phyloP scores from a whole-genome alignment of 2,888 invertebrate species.

The Drosophila quinaria region DNA sequence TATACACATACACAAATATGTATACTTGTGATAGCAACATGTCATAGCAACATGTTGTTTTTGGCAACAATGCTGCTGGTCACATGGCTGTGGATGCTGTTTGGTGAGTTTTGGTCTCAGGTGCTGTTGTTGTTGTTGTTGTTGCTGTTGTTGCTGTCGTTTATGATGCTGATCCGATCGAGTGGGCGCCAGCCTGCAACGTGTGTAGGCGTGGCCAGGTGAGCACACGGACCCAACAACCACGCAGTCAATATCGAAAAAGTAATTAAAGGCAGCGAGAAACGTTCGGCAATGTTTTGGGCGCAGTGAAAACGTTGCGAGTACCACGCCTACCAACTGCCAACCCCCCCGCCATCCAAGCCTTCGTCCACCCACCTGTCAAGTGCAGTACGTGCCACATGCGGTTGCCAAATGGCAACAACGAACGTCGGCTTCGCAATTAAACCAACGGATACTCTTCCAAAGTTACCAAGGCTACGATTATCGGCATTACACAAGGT shows the following conservation, averaged over 20 bases:
- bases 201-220: slow-evolving; percentile 67
- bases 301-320: slow-evolving; percentile 24
- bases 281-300: slow-evolving; percentile 31
- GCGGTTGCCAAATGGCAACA: slow-evolving; percentile 69
- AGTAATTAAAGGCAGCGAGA: slow-evolving; percentile 73
- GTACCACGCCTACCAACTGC: slow-evolving; percentile 48
- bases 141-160: slow-evolving; percentile 4
- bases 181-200: slow-evolving; percentile 46
- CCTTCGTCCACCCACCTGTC: slow-evolving; percentile 49
- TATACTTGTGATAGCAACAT: not conserved
- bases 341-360: slow-evolving; percentile 1
- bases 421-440: slow-evolving; percentile 22
- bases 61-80: slow-evolving; percentile 30
- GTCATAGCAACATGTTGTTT: not conserved
- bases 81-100: slow-evolving; percentile 51
- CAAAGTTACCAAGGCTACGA: not conserved
- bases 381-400: slow-evolving; percentile 75
- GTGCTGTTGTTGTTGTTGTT: not conserved
- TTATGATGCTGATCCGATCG: slow-evolving; percentile 52
- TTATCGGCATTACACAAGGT: not conserved
- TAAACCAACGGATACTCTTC: slow-evolving; percentile 33
- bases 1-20: not conserved
- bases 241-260: slow-evolving; percentile 65
- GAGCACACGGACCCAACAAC: slow-evolving; percentile 46
- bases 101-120: slow-evolving; percentile 39